Base-by-base conservation (phyloP, 2,888 invertebrate species). In the Lasius fuliginosus region DNA sequence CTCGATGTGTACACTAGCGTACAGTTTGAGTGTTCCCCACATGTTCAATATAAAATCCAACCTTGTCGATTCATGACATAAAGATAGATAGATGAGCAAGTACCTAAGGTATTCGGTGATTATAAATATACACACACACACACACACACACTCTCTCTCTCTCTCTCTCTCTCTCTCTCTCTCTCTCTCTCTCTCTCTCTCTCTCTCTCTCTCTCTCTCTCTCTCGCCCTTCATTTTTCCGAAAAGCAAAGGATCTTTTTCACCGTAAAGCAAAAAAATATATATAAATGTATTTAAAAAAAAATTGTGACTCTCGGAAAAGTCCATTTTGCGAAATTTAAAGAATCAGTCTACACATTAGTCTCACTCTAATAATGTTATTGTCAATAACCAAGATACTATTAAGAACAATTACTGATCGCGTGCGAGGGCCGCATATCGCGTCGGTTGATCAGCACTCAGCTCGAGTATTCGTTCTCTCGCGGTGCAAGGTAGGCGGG, bases 401-500 rank as follows among this genome's bases (percentile, higher is more conserved):
- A 23, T 73, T 79, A 73, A 81, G 23, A 81, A 60, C 74, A 73
- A 81, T 73, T 62, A 73, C 74, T 46, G 27, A 79, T 71, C 23
- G 46, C 74, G 60, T 58, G 60, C 73, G 71, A 81, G 74, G 74
- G 74, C 12, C 60, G 79, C 46, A 46, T 73, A 81, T 81, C 74
- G 18, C 42, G 79, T 73, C 46, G n/a, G 46, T 73, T 73, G 79
- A 81, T 81, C 46, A 60, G n/a, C 46, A 73, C 79, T 73, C 73
- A 56, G 6, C 77, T 33, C 36, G 46, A 73, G 79, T 81, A 60
- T 60, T 73, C 65, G 23, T 27, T 67, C 76, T 71, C 77, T 36
- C 23, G 42, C 46, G 23, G 69, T 15, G 30, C 40, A 73, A 73
- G 60, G 85, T 83, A 71, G 85, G 86, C 83, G 90, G 92, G 89